Percentiles rank a stretch among this genome's conserved stretches.
phyloP scores from a whole-genome alignment of 1,140 invertebrate species.

The Eriosoma lanigerum region DNA sequence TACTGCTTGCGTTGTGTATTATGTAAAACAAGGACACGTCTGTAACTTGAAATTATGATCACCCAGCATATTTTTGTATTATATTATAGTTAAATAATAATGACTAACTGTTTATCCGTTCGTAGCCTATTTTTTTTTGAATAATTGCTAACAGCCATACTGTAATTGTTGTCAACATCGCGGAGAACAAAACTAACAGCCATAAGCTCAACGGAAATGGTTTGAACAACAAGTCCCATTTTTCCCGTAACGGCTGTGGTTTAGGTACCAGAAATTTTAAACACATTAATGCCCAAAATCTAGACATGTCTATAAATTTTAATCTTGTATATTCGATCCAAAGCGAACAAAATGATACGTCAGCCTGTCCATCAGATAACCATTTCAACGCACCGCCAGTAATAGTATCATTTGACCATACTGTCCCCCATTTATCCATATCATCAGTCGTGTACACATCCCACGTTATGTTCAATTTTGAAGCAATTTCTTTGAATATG shows the following conservation, averaged over 20 bases:
- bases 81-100: too few species aligned
- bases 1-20: too few species aligned
- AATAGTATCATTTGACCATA: constrained; percentile 28
- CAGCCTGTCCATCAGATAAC: constrained; percentile 11
- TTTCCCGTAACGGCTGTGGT: constrained; percentile 16
- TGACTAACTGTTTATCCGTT: not conserved
- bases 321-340: constrained; percentile 43
- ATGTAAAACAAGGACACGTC: too few species aligned
- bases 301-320: constrained; percentile 38
- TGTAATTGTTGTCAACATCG: not conserved
- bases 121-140: constrained; percentile 33
- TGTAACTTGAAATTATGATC: too few species aligned
- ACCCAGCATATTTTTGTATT: too few species aligned
- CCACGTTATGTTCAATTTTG: constrained; percentile 36
- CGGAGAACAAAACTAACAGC: constrained; percentile 38
- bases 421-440: constrained; percentile 46
- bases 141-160: not conserved
- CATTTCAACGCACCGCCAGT: constrained; percentile 33
- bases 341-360: constrained; percentile 48
- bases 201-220: constrained; percentile 45
- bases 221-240: constrained; percentile 49
- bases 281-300: constrained; percentile 48
- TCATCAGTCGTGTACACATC: not conserved
- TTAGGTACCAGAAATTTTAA: constrained; percentile 51
- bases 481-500: constrained; percentile 47